These are phyloP conservation scores for Ganaspis brasiliensis DNA, from an alignment of 2,888 invertebrate genomes.

Conservation along the genomic window DNA sequence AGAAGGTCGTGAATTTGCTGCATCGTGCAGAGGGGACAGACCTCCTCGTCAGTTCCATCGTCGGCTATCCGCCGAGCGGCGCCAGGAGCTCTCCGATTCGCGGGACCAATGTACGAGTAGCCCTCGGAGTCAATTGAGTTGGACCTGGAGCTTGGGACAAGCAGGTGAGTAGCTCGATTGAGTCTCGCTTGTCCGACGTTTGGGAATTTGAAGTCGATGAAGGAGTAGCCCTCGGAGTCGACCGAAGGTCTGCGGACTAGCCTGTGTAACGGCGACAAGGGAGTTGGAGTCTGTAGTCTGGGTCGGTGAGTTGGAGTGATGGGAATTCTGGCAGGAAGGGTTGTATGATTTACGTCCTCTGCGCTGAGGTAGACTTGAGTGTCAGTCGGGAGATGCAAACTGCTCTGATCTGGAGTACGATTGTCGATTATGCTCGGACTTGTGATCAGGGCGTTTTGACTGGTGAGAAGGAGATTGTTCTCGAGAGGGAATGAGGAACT, in stretches of 20 bases:
- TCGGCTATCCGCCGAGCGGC: constrained; percentile 63
- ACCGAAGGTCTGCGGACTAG: constrained; percentile 68
- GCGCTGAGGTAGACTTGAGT: constrained; percentile 21
- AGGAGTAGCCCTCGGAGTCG: constrained; percentile 75
- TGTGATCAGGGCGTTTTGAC: constrained; percentile 67
- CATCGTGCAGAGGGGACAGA: constrained; percentile 76
- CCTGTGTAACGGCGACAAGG: constrained; percentile 38
- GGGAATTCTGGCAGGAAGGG: constrained; percentile 29
- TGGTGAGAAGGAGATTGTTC: constrained; percentile 62
- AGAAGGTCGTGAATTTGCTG: constrained; percentile 76
- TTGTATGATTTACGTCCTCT: neutral
- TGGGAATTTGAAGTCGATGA: constrained; percentile 70
- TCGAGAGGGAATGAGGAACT: constrained; percentile 45
- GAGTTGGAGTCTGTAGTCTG: neutral
- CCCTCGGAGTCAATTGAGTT: constrained; percentile 71
- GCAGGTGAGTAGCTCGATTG: neutral
- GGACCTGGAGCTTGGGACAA: constrained; percentile 24
- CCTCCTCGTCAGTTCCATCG: constrained; percentile 72
- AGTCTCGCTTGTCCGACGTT: constrained; percentile 47
- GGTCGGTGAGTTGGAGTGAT: constrained; percentile 43
- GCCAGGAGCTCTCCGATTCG: constrained; percentile 65
- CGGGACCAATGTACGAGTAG: constrained; percentile 71
- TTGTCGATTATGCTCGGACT: constrained; percentile 54
- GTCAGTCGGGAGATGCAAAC: constrained; percentile 18
- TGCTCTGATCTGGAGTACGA: constrained; percentile 27